Conservation (phyloP, 2,113 vertebrate species). For the Colossoma macropomum region DNA sequence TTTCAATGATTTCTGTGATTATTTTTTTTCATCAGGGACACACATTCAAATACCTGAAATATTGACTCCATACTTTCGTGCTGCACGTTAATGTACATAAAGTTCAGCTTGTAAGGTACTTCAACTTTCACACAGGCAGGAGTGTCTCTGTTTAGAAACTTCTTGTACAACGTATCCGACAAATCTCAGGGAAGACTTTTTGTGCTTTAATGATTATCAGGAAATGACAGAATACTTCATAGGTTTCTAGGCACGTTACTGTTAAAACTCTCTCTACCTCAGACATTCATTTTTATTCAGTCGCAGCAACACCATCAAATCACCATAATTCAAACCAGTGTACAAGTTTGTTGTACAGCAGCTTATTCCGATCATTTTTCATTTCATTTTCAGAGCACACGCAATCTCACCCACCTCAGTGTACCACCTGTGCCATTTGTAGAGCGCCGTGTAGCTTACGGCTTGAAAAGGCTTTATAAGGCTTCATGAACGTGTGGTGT, state of each 20-base stretch:
- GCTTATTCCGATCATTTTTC: neutral
- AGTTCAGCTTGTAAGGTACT: neutral
- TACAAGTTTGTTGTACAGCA: neutral
- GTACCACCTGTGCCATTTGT: neutral
- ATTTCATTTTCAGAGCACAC: neutral
- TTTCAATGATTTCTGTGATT: too few relatives aligned
- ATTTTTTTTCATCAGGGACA: neutral
- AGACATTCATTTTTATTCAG: neutral
- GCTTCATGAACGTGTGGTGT: neutral
- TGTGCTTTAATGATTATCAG: constrained; percentile 5
- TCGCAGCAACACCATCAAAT: neutral
- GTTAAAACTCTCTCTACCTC: constrained; percentile 43
- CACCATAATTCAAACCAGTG: neutral
- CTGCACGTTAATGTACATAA: neutral
- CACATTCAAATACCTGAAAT: neutral
- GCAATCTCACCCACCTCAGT: neutral
- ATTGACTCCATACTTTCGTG: neutral
- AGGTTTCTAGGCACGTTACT: constrained; percentile 20
- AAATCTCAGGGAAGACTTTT: constrained; percentile 9
- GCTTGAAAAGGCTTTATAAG: constrained; percentile 1
- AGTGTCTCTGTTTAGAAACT: neutral
- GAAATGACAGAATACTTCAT: constrained; percentile 13
- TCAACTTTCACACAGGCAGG: neutral
- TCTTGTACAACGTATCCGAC: constrained; percentile 10
- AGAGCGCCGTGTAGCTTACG: neutral